A percentile compares a stretch with the other conserved stretches of the same genome.
Conservation (phyloP, 2,888 invertebrate species). For the Limnephilus auricula region DNA sequence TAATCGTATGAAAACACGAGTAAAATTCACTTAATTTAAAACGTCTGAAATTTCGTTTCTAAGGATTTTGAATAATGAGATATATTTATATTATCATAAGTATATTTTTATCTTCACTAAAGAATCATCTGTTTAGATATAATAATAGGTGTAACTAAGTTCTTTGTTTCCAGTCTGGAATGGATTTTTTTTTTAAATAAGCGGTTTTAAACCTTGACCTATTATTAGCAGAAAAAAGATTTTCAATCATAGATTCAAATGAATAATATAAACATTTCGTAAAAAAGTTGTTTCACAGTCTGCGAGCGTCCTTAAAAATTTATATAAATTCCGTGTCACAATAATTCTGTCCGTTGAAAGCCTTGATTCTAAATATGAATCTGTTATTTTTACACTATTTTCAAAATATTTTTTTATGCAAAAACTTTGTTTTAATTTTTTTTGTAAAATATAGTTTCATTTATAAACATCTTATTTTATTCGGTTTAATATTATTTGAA, state of each 20-base stretch:
- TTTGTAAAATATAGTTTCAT: background rate
- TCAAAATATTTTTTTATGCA: background rate
- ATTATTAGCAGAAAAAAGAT: background rate
- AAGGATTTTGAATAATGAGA: no score
- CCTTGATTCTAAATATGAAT: background rate
- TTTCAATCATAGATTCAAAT: background rate
- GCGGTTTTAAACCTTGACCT: background rate
- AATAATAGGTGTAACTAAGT: background rate
- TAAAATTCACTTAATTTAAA: background rate
- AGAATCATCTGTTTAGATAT: background rate
- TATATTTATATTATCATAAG: no score
- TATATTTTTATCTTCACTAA: background rate
- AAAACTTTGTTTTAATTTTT: background rate
- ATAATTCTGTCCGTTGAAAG: background rate
- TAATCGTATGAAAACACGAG: background rate
- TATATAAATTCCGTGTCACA: background rate
- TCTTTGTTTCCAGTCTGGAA: background rate
- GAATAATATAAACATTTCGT: no score
- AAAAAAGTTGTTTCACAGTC: no score
- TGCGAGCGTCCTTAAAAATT: no score
- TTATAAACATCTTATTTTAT: background rate
- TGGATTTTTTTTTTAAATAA: background rate
- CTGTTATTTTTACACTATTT: background rate
- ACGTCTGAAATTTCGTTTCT: no score
- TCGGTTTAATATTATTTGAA: constrained; percentile 3